Conservation (phyloP, 2,797 vertebrate species). For the Urocyon cinereoargenteus region DNA sequence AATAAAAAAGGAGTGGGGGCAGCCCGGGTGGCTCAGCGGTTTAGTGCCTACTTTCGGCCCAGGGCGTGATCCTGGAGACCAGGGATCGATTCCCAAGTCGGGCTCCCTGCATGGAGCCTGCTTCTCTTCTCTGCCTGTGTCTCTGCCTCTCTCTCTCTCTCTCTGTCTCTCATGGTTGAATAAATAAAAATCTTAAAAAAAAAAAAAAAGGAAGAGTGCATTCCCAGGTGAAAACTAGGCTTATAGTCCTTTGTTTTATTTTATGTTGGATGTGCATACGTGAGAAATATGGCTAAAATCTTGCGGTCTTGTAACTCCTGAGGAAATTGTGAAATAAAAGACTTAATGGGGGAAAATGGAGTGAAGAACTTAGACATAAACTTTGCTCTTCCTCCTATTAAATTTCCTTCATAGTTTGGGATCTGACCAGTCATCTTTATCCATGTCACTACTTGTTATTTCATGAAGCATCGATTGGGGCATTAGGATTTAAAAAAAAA, state of each 20-base stretch:
- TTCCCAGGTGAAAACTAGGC: slow-evolving; percentile 20
- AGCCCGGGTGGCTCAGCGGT: no score
- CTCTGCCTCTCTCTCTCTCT: no score
- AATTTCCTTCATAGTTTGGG: not conserved
- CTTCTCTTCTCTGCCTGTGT: no score
- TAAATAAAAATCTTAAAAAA: no score
- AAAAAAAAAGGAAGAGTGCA: not conserved
- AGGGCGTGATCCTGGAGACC: no score
- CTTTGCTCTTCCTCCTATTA: slow-evolving; percentile 9
- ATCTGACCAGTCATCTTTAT: slow-evolving; percentile 26
- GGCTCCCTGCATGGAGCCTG: no score
- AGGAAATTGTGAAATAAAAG: slow-evolving; percentile 26
- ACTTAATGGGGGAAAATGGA: not conserved
- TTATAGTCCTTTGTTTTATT: slow-evolving; percentile 15
- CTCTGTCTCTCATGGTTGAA: no score
- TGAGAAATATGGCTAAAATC: not conserved
- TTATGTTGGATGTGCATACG: not conserved
- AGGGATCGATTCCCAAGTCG: no score
- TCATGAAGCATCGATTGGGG: not conserved
- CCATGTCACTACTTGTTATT: slow-evolving; percentile 8
- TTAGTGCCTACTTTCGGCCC: no score
- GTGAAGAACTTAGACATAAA: not conserved
- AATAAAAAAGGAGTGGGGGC: not conserved
- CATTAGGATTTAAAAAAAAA: not conserved
- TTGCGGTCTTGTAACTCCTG: not conserved